Evolutionary conservation across 2,113 vertebrate species (phyloP).

Genomic region (Eurystomus gularis): DNA sequence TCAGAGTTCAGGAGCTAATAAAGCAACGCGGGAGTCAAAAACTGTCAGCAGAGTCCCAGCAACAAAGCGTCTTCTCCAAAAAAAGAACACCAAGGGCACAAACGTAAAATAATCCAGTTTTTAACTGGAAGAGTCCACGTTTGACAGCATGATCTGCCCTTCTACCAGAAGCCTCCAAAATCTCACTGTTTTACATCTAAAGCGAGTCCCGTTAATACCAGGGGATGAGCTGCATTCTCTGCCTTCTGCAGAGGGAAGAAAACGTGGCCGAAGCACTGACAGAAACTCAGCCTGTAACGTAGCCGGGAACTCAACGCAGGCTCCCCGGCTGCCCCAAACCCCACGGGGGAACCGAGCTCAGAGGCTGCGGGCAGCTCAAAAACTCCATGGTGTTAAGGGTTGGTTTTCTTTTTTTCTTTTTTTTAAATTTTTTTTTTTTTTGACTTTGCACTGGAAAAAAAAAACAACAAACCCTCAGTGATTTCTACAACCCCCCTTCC

Average conservation of each 20-base stretch:
- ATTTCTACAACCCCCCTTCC: neutral
- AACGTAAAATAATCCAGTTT: neutral
- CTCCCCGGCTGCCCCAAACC: neutral
- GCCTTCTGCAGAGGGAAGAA: neutral
- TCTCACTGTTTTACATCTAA: neutral
- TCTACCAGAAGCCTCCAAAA: neutral
- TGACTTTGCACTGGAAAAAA: neutral
- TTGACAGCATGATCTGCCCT: neutral
- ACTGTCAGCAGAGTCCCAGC: neutral
- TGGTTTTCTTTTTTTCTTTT: too few species aligned
- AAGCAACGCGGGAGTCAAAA: neutral
- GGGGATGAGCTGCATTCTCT: neutral
- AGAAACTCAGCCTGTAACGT: neutral
- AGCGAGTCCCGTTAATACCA: neutral
- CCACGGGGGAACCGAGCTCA: rapidly evolving
- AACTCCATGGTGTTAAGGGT: rapidly evolving
- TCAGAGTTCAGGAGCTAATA: neutral
- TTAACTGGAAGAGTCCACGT: neutral
- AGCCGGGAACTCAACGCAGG: neutral
- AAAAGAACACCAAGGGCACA: neutral
- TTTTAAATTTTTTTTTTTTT: too few species aligned
- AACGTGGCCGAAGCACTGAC: rapidly evolving
- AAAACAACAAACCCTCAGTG: neutral
- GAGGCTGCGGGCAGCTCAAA: neutral
- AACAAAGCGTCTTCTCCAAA: neutral